Base-by-base conservation (phyloP, 2,888 invertebrate genomes). In the Gisinianus flammeolus region DNA sequence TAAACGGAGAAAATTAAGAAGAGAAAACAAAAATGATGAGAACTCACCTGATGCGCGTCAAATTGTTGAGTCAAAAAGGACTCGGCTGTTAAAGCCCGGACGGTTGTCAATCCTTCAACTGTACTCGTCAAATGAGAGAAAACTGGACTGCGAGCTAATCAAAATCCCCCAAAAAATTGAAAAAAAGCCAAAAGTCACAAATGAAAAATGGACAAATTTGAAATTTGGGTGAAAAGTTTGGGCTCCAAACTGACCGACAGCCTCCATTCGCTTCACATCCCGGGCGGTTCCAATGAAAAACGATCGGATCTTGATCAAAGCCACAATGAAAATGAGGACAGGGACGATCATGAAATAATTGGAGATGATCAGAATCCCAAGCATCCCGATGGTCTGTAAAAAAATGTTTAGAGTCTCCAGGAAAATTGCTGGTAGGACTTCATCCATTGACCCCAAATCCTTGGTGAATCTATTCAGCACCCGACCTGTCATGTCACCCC, bases 71-170 rank as follows among this genome's bases (percentile, higher is more conserved):
- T 90, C 54, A 97, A 91, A 31, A 93, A 91, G 74, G 91, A 90
- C 86, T 95, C 93, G 0, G 94, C 94, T 8, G 91, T 91, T 86
- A 94, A 96, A 0, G 97, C 94, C 76, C 98, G 90, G 69, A 98
- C 96, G 0, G 97, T 97, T 0, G 95, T 91, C 81, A 98, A 89
- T 0, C 98, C 98, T 86, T 94, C 93, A 19, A 98, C 89, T 0
- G 96, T 92, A 30, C 96, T 93, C 85, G 93, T 94, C 85, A 98
- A 88, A 86, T 97, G 97, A 0, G 94, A 93, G 88, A 96, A 98
- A 22, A 98, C 94, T 0, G 98, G 98, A 85, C 96, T 96, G 80
- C 97, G 92, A 81, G 93, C 94, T n/a, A n/a, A n/a, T n/a, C n/a
- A n/a, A n/a, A n/a, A n/a, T n/a, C n/a, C n/a, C n/a, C n/a, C n/a